Conservation (phyloP, 1,140 invertebrate genomes). For the Samia ricini region DNA sequence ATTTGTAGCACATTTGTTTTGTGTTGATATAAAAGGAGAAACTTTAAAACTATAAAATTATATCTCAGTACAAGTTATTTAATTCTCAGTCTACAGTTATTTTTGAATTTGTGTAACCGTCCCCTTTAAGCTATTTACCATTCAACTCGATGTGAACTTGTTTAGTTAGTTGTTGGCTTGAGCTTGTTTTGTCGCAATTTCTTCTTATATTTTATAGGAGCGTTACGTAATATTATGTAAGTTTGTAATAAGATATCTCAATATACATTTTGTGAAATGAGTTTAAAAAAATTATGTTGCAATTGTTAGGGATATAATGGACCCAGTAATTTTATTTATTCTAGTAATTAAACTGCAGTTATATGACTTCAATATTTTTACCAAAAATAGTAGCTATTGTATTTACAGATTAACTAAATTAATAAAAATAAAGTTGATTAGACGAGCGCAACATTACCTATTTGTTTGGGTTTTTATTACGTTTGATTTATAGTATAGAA, state of each 20-base stretch:
- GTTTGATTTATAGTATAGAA: too few species aligned
- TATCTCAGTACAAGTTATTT: neutral
- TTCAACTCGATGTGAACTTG: conserved; percentile 42
- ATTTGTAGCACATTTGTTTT: too few species aligned
- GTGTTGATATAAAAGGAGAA: neutral
- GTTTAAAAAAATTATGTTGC: neutral
- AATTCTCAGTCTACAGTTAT: neutral
- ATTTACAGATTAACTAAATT: too few species aligned
- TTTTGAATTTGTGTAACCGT: neutral
- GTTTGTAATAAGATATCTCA: conserved; percentile 5
- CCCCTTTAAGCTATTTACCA: conserved; percentile 5
- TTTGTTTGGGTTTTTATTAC: too few species aligned
- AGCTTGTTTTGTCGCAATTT: conserved; percentile 35
- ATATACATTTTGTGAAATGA: conserved; percentile 10
- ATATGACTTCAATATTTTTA: too few species aligned
- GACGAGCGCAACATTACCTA: too few species aligned
- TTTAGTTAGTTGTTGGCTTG: conserved; percentile 31
- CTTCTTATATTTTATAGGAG: neutral
- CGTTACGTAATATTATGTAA: neutral
- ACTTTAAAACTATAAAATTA: neutral
- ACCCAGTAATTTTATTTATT: neutral
- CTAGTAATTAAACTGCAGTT: too few species aligned
- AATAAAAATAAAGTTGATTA: too few species aligned
- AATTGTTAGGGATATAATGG: neutral
- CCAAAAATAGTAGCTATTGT: too few species aligned